phyloP scores from a whole-genome alignment of 2,797 vertebrate genomes.

The Hoplostethus atlanticus region DNA sequence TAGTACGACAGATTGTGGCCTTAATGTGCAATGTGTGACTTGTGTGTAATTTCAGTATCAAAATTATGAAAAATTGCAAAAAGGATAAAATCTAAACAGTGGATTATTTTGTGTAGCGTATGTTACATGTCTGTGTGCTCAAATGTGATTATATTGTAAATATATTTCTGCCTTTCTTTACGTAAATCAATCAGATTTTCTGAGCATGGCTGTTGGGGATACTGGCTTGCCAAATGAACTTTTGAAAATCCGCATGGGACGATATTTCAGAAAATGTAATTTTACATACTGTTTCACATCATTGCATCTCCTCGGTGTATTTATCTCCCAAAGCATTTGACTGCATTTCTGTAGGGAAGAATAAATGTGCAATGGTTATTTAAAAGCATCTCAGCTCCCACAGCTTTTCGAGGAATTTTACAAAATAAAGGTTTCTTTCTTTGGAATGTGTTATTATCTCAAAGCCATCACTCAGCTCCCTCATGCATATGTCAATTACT shows the following conservation, averaged over 20 bases:
- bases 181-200: constrained; percentile 72
- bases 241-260: constrained; percentile 84
- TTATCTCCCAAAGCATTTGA: constrained; percentile 86
- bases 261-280: constrained; percentile 88
- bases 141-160: constrained; percentile 65
- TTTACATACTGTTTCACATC: constrained; percentile 88
- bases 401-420: constrained; percentile 82
- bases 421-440: constrained; percentile 83
- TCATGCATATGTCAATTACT: constrained; percentile 88
- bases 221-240: constrained; percentile 86
- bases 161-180: constrained; percentile 58
- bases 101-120: constrained; percentile 47
- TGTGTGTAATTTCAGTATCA: constrained; percentile 29
- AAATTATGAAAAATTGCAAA: constrained; percentile 54
- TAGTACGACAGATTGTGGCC: constrained; percentile 1
- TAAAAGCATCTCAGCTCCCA: constrained; percentile 81
- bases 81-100: constrained; percentile 40
- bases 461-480: constrained; percentile 83
- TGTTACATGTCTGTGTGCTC: constrained; percentile 44
- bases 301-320: constrained; percentile 83
- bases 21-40: constrained; percentile 3
- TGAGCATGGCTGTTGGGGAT: constrained; percentile 77
- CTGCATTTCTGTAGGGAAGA: constrained; percentile 84
- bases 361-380: constrained; percentile 85
- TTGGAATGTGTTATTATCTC: constrained; percentile 80